Percentiles rank a stretch among this genome's conserved stretches.
These are phyloP conservation scores for Eulemur coronatus DNA, from an alignment of 2,797 vertebrate species.

Conservation along the genomic window DNA sequence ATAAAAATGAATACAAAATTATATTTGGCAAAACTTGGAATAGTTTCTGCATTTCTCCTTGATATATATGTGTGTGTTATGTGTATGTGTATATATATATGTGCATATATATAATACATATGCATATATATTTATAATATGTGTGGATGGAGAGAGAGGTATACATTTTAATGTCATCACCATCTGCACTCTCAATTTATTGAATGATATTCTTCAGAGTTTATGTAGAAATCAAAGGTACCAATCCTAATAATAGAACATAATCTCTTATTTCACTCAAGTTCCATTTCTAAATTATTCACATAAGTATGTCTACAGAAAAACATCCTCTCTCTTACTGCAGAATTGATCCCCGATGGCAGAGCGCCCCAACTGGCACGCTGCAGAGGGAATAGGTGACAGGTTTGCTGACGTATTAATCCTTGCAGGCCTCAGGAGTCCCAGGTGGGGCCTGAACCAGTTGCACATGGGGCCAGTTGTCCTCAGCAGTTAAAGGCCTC, in stretches of 20 bases:
- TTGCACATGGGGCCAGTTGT: neutral
- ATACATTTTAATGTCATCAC: slow-evolving; percentile 41
- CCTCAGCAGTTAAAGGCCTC: neutral
- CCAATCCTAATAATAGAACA: neutral
- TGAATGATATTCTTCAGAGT: slow-evolving; percentile 32
- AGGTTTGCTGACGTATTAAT: neutral
- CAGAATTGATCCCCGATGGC: neutral
- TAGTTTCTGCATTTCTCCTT: slow-evolving; percentile 41
- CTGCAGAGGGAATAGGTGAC: neutral
- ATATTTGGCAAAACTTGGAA: slow-evolving; percentile 52
- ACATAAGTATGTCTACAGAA: neutral
- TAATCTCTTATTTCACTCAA: neutral
- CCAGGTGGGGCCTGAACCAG: neutral
- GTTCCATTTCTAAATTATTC: slow-evolving; percentile 27
- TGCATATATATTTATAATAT: neutral
- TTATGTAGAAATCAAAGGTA: slow-evolving; percentile 39
- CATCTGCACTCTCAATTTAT: slow-evolving; percentile 41
- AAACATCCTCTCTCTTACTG: neutral
- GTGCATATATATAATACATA: neutral
- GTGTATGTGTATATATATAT: neutral
- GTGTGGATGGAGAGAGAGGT: slow-evolving; percentile 16
- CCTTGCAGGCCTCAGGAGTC: neutral
- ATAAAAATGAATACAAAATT: slow-evolving; percentile 57
- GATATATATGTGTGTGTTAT: neutral
- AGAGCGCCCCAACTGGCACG: neutral